Evolutionary conservation across 2,888 invertebrate genomes (phyloP).

Genomic region (Peribatodes rhomboidaria): DNA sequence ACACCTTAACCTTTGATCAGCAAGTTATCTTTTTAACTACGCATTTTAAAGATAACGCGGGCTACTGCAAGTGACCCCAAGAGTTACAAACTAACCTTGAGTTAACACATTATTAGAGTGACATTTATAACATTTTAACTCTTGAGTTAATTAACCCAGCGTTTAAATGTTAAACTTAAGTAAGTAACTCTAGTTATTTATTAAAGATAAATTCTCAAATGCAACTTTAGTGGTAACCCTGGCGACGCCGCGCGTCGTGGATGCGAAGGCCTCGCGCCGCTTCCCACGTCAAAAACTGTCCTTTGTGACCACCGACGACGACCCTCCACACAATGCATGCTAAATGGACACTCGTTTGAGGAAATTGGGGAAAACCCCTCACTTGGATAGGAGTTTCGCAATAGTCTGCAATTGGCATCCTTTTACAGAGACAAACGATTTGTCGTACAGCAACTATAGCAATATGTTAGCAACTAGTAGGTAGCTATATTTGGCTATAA

Average conservation of each 20-base stretch:
- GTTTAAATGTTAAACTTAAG: no score
- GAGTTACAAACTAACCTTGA: no score
- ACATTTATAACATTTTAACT: no score
- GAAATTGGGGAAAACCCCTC: constrained; percentile 28
- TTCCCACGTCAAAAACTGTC: constrained; percentile 71
- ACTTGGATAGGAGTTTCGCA: constrained; percentile 17
- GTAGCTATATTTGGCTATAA: background rate
- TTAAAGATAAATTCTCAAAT: no score
- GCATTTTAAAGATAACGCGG: no score
- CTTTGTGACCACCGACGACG: constrained; percentile 56
- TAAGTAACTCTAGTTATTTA: no score
- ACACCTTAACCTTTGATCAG: no score
- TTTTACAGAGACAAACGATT: constrained; percentile 1
- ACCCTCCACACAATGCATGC: constrained; percentile 38
- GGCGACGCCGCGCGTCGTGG: constrained; percentile 39
- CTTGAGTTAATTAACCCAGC: no score
- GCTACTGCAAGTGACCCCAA: no score
- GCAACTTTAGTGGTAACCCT: constrained; percentile 15
- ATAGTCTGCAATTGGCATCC: constrained; percentile 1
- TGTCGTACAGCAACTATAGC: background rate
- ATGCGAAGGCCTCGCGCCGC: constrained; percentile 59
- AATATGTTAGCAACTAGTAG: background rate
- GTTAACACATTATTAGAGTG: no score
- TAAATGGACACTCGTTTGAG: constrained; percentile 13
- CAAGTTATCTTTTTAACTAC: no score